Evolutionary conservation across 1,140 invertebrate genomes (phyloP).

Genomic region (Drosophila pachea): DNA sequence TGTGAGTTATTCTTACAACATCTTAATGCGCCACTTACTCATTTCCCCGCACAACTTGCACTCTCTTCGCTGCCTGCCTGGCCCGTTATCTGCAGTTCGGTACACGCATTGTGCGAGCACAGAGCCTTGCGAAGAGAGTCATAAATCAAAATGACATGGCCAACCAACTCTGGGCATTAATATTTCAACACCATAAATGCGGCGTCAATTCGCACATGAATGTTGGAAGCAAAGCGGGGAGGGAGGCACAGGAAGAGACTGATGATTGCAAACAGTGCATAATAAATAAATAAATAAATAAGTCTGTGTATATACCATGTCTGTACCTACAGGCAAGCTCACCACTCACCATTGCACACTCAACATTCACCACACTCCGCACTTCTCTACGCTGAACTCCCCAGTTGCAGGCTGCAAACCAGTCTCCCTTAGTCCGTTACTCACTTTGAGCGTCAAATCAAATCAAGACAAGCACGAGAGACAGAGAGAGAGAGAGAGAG

Average conservation of each 20-base stretch:
- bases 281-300: constrained; percentile 60
- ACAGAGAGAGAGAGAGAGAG: not conserved
- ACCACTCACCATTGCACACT: constrained; percentile 8
- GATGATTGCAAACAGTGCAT: constrained; percentile 71
- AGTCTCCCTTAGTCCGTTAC: constrained; percentile 38
- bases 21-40: constrained; percentile 49
- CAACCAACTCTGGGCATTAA: constrained; percentile 74
- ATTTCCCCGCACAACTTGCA: not conserved
- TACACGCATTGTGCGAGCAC: constrained; percentile 29
- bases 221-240: constrained; percentile 23
- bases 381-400: not conserved
- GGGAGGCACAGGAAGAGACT: constrained; percentile 59
- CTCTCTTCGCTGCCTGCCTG: not conserved
- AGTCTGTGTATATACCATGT: constrained; percentile 21
- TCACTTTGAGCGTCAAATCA: constrained; percentile 65
- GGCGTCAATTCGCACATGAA: constrained; percentile 71
- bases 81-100: constrained; percentile 6
- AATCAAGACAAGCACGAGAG: constrained; percentile 71
- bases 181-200: constrained; percentile 76
- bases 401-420: not conserved
- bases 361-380: constrained; percentile 22
- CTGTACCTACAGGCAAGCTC: not conserved
- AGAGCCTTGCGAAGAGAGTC: constrained; percentile 48
- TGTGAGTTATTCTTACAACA: constrained; percentile 52
- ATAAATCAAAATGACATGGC: constrained; percentile 73